Conservation (phyloP, 1,140 invertebrate genomes). For the Physella acuta region DNA sequence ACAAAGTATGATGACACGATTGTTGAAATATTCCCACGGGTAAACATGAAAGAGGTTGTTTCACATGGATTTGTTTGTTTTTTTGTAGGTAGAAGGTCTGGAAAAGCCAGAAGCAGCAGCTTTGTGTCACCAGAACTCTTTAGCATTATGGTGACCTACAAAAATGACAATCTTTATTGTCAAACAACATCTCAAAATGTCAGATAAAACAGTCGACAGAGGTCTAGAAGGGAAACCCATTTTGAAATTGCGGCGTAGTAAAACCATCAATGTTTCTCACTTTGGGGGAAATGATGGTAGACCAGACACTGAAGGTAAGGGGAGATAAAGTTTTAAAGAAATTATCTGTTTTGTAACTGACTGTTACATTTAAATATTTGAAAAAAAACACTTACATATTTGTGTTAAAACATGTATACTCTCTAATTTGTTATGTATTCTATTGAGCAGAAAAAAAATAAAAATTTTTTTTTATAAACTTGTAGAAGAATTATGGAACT, state of each 20-base stretch:
- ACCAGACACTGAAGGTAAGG: constrained; percentile 12
- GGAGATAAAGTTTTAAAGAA: no score
- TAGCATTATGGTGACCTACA: neutral
- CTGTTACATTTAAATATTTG: no score
- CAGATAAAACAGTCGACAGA: neutral
- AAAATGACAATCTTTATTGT: constrained; percentile 9
- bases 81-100: neutral
- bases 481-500: no score
- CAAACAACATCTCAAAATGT: constrained; percentile 17
- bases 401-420: no score
- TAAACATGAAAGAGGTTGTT: neutral
- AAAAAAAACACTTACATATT: no score
- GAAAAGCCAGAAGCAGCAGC: neutral
- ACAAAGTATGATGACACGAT: neutral
- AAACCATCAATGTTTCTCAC: constrained; percentile 19
- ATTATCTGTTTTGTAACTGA: no score
- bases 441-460: no score
- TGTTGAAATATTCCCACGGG: neutral
- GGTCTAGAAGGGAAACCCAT: neutral
- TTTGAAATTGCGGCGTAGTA: constrained; percentile 15
- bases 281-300: neutral
- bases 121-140: constrained; percentile 1
- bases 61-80: neutral
- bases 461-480: no score
- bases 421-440: no score